Conservation (phyloP, 2,888 invertebrate genomes). For the Coenonympha glycerion region DNA sequence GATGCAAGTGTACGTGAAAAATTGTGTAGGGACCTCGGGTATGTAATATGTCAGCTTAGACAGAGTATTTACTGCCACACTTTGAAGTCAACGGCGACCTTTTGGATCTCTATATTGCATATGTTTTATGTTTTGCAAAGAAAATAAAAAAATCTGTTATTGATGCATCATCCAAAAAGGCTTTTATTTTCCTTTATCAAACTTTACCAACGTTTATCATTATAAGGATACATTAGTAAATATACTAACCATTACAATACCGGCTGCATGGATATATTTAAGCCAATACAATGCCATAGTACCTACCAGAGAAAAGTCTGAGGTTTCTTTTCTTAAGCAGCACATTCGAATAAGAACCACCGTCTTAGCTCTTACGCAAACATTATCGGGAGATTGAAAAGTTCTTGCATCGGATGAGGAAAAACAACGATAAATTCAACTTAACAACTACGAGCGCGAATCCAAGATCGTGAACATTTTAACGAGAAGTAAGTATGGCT, state of each 20-base stretch:
- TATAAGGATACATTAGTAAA: too few species aligned
- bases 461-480: conserved; percentile 15
- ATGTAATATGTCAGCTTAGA: too few species aligned
- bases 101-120: too few species aligned
- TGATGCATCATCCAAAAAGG: too few species aligned
- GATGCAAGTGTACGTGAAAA: too few species aligned
- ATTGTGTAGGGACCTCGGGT: too few species aligned
- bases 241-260: neutral
- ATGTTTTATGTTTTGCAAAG: too few species aligned
- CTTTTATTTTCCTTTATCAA: too few species aligned
- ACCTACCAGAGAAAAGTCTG: neutral
- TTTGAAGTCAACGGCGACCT: too few species aligned
- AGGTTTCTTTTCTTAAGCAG: neutral
- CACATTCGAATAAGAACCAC: conserved; percentile 23
- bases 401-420: conserved; percentile 48
- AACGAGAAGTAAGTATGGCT: neutral
- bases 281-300: neutral
- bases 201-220: too few species aligned
- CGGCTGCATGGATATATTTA: neutral
- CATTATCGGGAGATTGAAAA: conserved; percentile 59
- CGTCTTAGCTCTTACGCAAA: conserved; percentile 57
- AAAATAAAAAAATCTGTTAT: too few species aligned
- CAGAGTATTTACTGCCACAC: too few species aligned
- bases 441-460: conserved; percentile 46
- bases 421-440: conserved; percentile 71